These are phyloP conservation scores for Rhopalosiphum nymphaeae DNA, from an alignment of 2,888 invertebrate species.

Conservation along the genomic window DNA sequence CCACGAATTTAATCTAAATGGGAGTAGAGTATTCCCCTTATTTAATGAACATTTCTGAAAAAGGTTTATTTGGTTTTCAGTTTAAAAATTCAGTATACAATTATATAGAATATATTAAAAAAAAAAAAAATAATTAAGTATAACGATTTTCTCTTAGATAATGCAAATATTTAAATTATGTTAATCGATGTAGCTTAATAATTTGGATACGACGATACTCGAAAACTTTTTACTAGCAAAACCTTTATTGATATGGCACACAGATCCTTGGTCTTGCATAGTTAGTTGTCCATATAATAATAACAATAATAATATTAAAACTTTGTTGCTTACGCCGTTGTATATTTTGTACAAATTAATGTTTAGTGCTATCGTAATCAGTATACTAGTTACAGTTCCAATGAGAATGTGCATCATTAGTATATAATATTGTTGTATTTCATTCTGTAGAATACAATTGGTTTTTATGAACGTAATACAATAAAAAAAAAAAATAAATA, in stretches of 20 bases:
- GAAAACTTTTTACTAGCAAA: background rate
- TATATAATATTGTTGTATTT: background rate
- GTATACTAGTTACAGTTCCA: background rate
- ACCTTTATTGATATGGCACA: too few relatives aligned
- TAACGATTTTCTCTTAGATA: background rate
- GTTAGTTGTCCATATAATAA: background rate
- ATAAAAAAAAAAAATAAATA: background rate
- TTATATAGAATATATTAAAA: background rate
- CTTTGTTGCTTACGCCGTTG: background rate
- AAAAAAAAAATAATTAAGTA: background rate
- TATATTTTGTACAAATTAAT: constrained; percentile 6
- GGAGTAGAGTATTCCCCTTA: background rate
- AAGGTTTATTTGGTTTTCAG: background rate
- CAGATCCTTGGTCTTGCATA: background rate
- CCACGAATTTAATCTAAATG: background rate
- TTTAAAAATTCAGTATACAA: background rate
- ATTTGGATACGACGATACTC: background rate
- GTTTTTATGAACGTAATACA: background rate
- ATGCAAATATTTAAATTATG: background rate
- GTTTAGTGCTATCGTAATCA: constrained; percentile 13
- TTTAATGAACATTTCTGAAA: background rate
- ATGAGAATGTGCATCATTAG: background rate
- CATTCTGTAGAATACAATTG: background rate
- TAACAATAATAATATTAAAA: background rate
- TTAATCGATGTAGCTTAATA: background rate